phyloP scores from a whole-genome alignment of 2,113 vertebrate species.

The Pungitius pungitius region DNA sequence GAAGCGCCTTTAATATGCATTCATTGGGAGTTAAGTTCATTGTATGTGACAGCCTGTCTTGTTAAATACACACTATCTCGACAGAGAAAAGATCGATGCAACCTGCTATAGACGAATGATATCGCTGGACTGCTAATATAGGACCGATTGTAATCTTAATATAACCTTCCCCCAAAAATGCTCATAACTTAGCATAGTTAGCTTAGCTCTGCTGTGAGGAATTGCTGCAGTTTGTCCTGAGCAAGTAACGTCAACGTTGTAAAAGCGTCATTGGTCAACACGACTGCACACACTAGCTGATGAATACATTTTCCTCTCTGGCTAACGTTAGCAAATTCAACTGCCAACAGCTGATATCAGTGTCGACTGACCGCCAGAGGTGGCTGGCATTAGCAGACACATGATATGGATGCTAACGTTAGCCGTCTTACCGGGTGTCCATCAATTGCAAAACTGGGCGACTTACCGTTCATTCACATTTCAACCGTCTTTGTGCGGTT shows the following conservation, averaged over 20 bases:
- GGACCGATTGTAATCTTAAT: not conserved
- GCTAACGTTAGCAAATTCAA: not conserved
- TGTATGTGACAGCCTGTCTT: not conserved
- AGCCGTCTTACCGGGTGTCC: conserved; percentile 41
- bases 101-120: not conserved
- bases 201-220: conserved; percentile 12
- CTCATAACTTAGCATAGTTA: conserved; percentile 32
- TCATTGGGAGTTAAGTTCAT: not conserved
- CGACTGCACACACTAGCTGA: not conserved
- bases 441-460: not conserved
- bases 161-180: not conserved
- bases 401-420: conserved; percentile 37
- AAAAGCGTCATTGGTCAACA: not conserved
- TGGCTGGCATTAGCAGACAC: conserved; percentile 18
- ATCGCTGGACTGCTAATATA: not conserved
- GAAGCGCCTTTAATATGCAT: not conserved
- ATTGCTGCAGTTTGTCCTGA: not conserved
- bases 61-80: not conserved
- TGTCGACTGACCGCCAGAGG: not conserved
- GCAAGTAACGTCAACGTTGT: not conserved
- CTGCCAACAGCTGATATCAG: not conserved
- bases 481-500: not conserved
- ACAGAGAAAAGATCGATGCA: not conserved
- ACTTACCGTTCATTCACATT: conserved; percentile 56
- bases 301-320: not conserved